Conservation (phyloP, 2,888 invertebrate species). For the Lomographa bimaculata region DNA sequence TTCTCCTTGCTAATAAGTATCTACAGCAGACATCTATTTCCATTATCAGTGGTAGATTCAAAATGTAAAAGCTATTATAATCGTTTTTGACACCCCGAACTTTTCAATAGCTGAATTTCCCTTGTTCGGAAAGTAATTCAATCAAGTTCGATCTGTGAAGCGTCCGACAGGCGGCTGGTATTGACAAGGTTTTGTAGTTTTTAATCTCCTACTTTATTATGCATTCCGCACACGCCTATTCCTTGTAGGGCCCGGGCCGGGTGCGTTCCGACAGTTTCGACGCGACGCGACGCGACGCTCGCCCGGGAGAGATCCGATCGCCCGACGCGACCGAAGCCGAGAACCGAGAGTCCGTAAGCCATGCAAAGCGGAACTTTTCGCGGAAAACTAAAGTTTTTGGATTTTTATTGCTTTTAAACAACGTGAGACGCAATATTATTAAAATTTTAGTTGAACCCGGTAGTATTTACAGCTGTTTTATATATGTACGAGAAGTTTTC, state of each 20-base stretch:
- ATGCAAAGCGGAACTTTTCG: constrained; percentile 73
- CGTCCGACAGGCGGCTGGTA: constrained; percentile 50
- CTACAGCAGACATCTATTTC: too few species aligned
- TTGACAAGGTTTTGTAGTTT: constrained; percentile 80
- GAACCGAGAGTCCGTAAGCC: constrained; percentile 49
- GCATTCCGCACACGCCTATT: constrained; percentile 81
- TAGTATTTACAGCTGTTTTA: constrained; percentile 39
- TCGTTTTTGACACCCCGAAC: constrained; percentile 15
- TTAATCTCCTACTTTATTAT: constrained; percentile 80
- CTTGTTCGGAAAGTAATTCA: constrained; percentile 23
- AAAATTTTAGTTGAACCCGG: constrained; percentile 58
- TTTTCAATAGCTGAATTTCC: constrained; percentile 14
- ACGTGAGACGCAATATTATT: constrained; percentile 78
- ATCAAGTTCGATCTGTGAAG: constrained; percentile 36
- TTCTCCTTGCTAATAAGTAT: too few species aligned
- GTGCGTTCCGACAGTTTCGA: constrained; percentile 59
- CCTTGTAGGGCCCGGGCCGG: constrained; percentile 71
- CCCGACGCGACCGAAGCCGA: constrained; percentile 46
- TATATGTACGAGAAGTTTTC: constrained; percentile 32
- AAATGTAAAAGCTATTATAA: constrained; percentile 4
- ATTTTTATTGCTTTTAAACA: constrained; percentile 81
- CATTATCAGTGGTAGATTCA: neutral
- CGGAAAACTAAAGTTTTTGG: constrained; percentile 73
- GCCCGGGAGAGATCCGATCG: constrained; percentile 21
- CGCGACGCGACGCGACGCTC: too few species aligned